Percentiles rank a stretch among this genome's conserved stretches.
Evolutionary conservation across 64 coral and sea anemone species (phyloP).

Genomic region (Pocillopora verrucosa): DNA sequence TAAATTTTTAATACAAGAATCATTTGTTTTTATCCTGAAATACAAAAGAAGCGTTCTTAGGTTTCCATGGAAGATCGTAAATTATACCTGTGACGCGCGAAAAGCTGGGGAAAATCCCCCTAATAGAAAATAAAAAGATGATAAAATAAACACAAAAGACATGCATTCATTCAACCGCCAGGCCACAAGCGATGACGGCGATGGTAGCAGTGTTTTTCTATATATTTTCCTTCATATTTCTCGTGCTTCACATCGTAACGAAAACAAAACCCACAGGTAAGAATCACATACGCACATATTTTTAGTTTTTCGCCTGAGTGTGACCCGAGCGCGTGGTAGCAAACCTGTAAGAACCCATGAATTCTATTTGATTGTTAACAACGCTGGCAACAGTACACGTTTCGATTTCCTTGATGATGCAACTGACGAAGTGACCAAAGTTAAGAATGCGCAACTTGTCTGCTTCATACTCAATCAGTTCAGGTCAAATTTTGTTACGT

Average conservation of each 20-base stretch:
- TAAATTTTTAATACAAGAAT: too few relatives aligned
- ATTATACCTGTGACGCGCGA: background rate
- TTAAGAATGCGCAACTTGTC: too few relatives aligned
- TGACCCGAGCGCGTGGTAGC: too few relatives aligned
- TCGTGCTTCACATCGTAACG: background rate
- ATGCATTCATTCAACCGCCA: background rate
- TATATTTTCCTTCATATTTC: background rate
- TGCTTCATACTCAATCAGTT: too few relatives aligned
- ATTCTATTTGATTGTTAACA: too few relatives aligned
- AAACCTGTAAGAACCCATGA: too few relatives aligned
- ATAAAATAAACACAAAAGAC: too few relatives aligned
- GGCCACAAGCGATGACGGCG: background rate
- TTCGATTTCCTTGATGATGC: too few relatives aligned
- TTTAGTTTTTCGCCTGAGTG: background rate
- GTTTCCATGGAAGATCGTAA: background rate
- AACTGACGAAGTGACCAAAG: too few relatives aligned
- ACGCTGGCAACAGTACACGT: too few relatives aligned
- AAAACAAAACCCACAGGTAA: conserved; percentile 4
- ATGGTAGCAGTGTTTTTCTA: background rate
- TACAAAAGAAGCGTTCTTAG: background rate
- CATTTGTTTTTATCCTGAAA: too few relatives aligned
- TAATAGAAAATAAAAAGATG: background rate
- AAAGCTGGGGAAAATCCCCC: conserved; percentile 20
- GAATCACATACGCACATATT: background rate
- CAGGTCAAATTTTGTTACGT: too few relatives aligned